phyloP scores from a whole-genome alignment of 2,888 invertebrate species.

The Allolobophora icterica region DNA sequence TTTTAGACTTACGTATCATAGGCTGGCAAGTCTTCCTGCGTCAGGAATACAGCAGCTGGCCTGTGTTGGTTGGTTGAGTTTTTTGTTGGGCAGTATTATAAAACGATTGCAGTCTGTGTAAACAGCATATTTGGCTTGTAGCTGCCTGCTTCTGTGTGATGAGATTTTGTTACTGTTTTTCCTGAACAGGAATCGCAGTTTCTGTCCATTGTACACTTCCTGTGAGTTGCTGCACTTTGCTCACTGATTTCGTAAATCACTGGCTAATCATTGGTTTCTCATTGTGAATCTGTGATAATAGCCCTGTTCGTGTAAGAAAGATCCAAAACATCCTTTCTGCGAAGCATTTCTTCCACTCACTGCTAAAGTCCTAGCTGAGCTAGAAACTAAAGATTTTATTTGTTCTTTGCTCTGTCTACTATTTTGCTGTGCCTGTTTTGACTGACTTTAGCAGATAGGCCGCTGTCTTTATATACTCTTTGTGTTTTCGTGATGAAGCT shows the following conservation, averaged over 20 bases:
- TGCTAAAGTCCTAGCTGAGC: background rate
- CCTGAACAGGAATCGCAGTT: background rate
- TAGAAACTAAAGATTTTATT: background rate
- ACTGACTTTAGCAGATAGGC: too few species aligned
- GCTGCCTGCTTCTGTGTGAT: background rate
- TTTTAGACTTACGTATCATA: background rate
- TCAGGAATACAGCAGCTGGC: too few species aligned
- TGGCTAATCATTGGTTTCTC: background rate
- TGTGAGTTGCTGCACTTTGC: background rate
- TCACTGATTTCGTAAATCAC: background rate
- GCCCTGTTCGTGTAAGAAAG: background rate
- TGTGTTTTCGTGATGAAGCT: too few species aligned
- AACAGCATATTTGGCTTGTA: background rate
- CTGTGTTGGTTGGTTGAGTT: background rate
- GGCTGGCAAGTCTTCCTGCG: too few species aligned
- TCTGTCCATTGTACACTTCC: background rate
- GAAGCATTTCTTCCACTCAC: background rate
- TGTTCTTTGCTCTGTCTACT: too few species aligned
- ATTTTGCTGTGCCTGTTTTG: too few species aligned
- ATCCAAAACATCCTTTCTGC: background rate
- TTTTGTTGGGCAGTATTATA: background rate
- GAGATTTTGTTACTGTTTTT: background rate
- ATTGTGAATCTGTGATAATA: background rate
- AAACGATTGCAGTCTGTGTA: background rate
- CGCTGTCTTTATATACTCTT: too few species aligned